Evolutionary conservation across 1,140 invertebrate genomes (phyloP).

Genomic region (Kradibia gibbosae): DNA sequence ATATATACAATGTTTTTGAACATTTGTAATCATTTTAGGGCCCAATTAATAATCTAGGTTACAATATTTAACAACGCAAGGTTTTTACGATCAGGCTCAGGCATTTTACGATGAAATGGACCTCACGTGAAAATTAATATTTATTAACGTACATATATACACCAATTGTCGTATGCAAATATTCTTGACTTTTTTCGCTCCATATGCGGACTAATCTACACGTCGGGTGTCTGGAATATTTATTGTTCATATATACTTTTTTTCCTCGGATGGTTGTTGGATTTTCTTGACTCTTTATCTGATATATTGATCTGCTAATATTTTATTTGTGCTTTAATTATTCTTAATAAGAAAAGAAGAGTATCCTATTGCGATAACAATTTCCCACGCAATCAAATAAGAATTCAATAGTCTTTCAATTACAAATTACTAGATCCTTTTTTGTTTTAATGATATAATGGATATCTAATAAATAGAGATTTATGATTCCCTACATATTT

Average conservation of each 20-base stretch:
- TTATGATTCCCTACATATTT: not conserved
- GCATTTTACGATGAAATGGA: not conserved
- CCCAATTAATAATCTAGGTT: too few relatives aligned
- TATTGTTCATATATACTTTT: not conserved
- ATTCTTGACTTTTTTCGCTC: not conserved
- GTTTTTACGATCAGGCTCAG: too few relatives aligned
- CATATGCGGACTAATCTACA: not conserved
- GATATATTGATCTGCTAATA: not conserved
- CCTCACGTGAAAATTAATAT: constrained; percentile 21
- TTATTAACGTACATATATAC: constrained; percentile 7
- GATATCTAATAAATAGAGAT: not conserved
- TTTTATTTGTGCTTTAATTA: not conserved
- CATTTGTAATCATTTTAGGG: too few relatives aligned
- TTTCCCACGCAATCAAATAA: not conserved
- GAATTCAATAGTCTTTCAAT: not conserved
- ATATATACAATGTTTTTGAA: too few relatives aligned
- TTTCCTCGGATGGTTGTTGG: not conserved
- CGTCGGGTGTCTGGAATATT: not conserved
- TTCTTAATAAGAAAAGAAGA: too few relatives aligned
- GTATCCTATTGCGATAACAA: too few relatives aligned
- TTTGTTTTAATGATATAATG: not conserved
- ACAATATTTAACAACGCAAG: too few relatives aligned
- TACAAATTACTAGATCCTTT: not conserved
- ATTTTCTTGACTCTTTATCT: not conserved
- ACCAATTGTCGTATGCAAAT: constrained; percentile 11